Evolutionary conservation across 2,888 invertebrate genomes (phyloP).

Genomic region (Drosophila helvetica): DNA sequence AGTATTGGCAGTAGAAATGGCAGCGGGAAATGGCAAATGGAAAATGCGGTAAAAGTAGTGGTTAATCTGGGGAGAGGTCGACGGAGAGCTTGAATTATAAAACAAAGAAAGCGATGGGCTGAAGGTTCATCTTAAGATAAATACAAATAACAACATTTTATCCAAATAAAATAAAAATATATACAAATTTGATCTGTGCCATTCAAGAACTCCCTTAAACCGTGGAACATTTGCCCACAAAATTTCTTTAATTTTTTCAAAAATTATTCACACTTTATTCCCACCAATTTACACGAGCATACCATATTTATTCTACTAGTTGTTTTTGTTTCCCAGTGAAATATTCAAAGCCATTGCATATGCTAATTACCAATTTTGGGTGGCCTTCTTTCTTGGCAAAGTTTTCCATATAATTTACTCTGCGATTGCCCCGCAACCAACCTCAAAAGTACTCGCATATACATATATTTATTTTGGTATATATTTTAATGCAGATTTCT

Average conservation of each 20-base stretch:
- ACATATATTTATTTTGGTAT: background rate
- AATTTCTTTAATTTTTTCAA: background rate
- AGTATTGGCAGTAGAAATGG: background rate
- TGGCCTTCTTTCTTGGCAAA: slow-evolving; percentile 35
- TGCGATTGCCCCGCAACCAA: slow-evolving; percentile 25
- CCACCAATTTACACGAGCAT: background rate
- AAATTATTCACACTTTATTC: background rate
- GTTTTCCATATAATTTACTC: slow-evolving; percentile 34
- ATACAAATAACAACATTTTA: too few relatives aligned
- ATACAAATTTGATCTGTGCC: too few relatives aligned
- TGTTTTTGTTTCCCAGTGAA: slow-evolving; percentile 4
- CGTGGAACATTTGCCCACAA: background rate
- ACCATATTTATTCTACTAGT: slow-evolving; percentile 1
- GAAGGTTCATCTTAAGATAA: too few relatives aligned
- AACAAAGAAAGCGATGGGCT: background rate
- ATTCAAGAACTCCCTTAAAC: background rate
- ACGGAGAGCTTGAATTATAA: background rate
- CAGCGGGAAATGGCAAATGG: background rate
- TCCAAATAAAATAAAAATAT: too few relatives aligned
- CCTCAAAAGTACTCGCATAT: background rate
- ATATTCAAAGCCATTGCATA: slow-evolving; percentile 24
- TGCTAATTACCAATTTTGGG: slow-evolving; percentile 43
- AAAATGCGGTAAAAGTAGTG: background rate
- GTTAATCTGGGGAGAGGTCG: background rate
- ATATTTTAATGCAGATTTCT: slow-evolving; percentile 41